Conservation (phyloP, 2,888 invertebrate species). For the Ecdyonurus torrentis region DNA sequence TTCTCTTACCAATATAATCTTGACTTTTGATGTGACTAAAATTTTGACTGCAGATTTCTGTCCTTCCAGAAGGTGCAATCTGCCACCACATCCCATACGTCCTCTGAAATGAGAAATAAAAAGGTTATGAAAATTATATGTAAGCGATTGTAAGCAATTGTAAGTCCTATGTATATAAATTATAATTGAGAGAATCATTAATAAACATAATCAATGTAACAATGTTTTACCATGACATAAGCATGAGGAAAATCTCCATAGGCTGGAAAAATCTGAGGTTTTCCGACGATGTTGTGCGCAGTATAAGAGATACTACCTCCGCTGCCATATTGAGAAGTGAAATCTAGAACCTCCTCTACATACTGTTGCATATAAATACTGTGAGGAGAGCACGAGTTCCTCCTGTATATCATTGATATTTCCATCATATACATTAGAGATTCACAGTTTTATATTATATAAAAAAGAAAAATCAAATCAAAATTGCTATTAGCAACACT, state of each 20-base stretch:
- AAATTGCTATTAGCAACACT: neutral
- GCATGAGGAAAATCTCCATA: constrained; percentile 86
- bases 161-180: neutral
- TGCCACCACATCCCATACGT: constrained; percentile 78
- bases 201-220: constrained; percentile 7
- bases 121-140: no score
- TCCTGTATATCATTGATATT: neutral
- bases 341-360: constrained; percentile 60
- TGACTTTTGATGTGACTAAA: constrained; percentile 45
- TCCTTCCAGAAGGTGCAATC: constrained; percentile 49
- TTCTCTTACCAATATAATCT: constrained; percentile 67
- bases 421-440: neutral
- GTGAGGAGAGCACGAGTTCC: no score
- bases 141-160: no score
- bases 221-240: constrained; percentile 60
- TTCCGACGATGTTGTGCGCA: constrained; percentile 69
- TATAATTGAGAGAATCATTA: constrained; percentile 5
- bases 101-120: constrained; percentile 34
- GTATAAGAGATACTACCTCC: constrained; percentile 77
- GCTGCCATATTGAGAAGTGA: constrained; percentile 81
- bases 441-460: neutral
- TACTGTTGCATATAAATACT: constrained; percentile 44
- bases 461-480: neutral
- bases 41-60: constrained; percentile 59
- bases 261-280: constrained; percentile 67